phyloP scores from a whole-genome alignment of 92 coral and sea anemone genomes.

The Diadumene lineata region DNA sequence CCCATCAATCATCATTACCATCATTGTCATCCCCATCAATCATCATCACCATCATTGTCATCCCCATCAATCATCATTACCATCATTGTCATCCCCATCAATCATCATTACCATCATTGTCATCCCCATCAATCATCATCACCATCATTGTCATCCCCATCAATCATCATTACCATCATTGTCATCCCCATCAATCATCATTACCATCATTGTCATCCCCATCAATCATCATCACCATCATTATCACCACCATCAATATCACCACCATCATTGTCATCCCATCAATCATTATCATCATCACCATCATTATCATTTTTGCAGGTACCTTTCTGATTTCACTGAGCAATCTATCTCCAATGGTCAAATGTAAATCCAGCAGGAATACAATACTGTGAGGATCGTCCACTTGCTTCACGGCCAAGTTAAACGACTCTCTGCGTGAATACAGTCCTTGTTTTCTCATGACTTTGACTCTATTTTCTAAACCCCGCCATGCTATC shows the following conservation, averaged over 20 bases:
- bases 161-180: background rate
- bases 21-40: background rate
- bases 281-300: background rate
- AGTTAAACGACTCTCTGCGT: slow-evolving; percentile 54
- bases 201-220: background rate
- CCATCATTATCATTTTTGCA: background rate
- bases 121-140: background rate
- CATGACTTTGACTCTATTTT: slow-evolving; percentile 19
- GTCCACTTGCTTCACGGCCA: slow-evolving; percentile 53
- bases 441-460: slow-evolving; percentile 49
- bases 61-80: background rate
- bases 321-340: slow-evolving; percentile 71
- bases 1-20: background rate
- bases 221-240: background rate
- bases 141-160: no score
- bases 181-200: background rate
- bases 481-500: slow-evolving; percentile 36
- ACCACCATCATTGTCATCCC: background rate
- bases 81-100: background rate
- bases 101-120: no score
- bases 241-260: background rate
- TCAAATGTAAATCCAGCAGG: slow-evolving; percentile 66
- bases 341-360: slow-evolving; percentile 53
- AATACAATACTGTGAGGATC: slow-evolving; percentile 74
- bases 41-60: background rate